A percentile compares a stretch with the other conserved stretches of the same genome.
phyloP scores from a whole-genome alignment of 2,888 invertebrate genomes.

The Caenorhabditis angaria region DNA sequence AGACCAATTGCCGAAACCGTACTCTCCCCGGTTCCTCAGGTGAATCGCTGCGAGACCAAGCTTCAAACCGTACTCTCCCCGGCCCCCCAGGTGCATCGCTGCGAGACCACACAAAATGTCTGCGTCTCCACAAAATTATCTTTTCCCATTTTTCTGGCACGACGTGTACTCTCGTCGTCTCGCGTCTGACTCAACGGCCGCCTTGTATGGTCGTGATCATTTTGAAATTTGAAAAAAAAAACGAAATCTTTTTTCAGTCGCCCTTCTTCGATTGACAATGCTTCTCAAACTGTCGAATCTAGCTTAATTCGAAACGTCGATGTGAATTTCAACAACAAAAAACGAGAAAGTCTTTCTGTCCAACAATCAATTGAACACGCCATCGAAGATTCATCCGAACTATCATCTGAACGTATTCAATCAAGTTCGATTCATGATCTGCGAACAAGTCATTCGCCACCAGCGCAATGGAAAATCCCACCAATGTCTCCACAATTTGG shows the following conservation, averaged over 20 bases:
- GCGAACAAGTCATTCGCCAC: constrained; percentile 14
- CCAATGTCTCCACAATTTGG: constrained; percentile 15
- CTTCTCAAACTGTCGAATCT: constrained; percentile 52
- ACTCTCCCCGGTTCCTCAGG: too few species aligned
- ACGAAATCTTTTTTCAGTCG: constrained; percentile 11
- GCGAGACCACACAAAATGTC: too few species aligned
- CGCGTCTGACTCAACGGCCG: too few species aligned
- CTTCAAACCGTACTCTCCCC: too few species aligned
- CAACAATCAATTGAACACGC: constrained; percentile 5
- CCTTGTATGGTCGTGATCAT: too few species aligned
- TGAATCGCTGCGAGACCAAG: too few species aligned
- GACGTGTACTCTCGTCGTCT: too few species aligned
- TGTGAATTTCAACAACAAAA: constrained; percentile 49
- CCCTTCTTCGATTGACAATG: constrained; percentile 53
- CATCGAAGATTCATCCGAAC: constrained; percentile 11
- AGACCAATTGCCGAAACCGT: too few species aligned
- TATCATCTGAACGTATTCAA: constrained; percentile 23
- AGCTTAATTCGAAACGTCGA: constrained; percentile 39
- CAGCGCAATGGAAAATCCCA: not conserved
- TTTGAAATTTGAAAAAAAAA: too few species aligned
- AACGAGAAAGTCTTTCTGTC: not conserved
- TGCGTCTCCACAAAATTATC: too few species aligned
- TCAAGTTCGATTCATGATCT: constrained; percentile 30
- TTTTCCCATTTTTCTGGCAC: too few species aligned
- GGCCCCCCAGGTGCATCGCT: too few species aligned